Evolutionary conservation across 2,888 invertebrate genomes (phyloP).

Genomic region (Myopa testacea): DNA sequence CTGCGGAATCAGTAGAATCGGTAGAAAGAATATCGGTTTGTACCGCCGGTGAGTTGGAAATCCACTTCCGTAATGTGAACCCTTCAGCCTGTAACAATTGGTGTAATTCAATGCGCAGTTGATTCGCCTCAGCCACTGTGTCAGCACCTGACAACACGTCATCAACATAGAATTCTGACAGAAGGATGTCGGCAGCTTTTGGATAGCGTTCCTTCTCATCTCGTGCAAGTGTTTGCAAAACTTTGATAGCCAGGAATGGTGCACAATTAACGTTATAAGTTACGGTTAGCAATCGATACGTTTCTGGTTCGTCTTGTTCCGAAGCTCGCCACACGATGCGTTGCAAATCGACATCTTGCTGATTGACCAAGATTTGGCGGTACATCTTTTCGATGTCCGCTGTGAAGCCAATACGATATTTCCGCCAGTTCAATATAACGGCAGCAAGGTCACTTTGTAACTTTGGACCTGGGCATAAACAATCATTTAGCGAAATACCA

Average conservation of each 20-base stretch:
- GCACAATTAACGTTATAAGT: not conserved
- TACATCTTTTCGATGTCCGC: no score
- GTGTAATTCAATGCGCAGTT: not conserved
- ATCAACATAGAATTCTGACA: slow-evolving; percentile 5
- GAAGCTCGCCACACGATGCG: no score
- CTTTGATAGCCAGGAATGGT: not conserved
- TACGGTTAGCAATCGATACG: not conserved
- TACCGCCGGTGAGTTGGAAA: not conserved
- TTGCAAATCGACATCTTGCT: slow-evolving; percentile 23
- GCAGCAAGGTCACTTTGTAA: not conserved
- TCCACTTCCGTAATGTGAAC: not conserved
- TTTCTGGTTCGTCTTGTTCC: not conserved
- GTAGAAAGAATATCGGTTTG: not conserved
- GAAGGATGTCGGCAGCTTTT: not conserved
- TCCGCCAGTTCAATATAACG: not conserved
- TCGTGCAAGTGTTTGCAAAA: not conserved
- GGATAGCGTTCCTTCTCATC: not conserved
- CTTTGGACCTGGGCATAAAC: no score
- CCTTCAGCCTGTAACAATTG: not conserved
- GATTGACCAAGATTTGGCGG: slow-evolving; percentile 10
- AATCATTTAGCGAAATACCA: slow-evolving; percentile 1
- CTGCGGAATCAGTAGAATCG: not conserved
- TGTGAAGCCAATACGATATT: no score
- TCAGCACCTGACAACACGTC: slow-evolving; percentile 10
- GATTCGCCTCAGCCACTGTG: not conserved